A percentile compares a stretch with the other conserved stretches of the same genome.
Conservation (phyloP, 2,888 invertebrate species). For the Nowickia ferox region DNA sequence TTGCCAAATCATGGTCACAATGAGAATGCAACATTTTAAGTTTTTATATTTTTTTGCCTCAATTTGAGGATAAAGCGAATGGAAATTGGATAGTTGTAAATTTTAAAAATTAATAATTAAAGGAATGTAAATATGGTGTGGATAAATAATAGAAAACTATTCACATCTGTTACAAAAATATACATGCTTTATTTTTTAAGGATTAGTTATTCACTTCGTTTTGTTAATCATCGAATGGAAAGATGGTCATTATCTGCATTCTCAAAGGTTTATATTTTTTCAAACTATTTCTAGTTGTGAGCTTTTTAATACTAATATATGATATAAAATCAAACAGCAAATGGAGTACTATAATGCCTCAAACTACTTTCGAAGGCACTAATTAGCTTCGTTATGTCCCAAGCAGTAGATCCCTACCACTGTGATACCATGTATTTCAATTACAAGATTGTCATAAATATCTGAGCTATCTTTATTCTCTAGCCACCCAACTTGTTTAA, state of each 20-base stretch:
- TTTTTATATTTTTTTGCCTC: background rate
- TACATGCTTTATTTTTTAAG: slow-evolving; percentile 65
- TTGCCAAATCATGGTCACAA: background rate
- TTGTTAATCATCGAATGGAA: slow-evolving; percentile 46
- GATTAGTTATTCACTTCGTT: slow-evolving; percentile 66
- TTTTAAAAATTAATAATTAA: slow-evolving; percentile 23
- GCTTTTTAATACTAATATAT: no score
- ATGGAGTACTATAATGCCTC: no score
- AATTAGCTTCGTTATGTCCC: no score
- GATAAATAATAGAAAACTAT: slow-evolving; percentile 22
- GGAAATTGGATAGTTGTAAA: slow-evolving; percentile 10
- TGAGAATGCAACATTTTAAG: background rate
- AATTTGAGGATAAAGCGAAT: background rate
- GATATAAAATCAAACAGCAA: no score
- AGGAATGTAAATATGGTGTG: background rate
- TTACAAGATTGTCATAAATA: no score
- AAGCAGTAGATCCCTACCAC: no score
- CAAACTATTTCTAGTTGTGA: background rate
- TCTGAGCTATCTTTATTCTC: no score
- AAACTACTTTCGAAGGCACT: no score
- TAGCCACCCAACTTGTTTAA: no score
- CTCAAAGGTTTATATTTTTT: background rate
- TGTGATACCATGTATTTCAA: no score
- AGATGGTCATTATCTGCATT: slow-evolving; percentile 2
- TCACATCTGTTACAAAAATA: slow-evolving; percentile 64